phyloP scores from a whole-genome alignment of 1,140 invertebrate genomes.

The Nasonia vitripennis region DNA sequence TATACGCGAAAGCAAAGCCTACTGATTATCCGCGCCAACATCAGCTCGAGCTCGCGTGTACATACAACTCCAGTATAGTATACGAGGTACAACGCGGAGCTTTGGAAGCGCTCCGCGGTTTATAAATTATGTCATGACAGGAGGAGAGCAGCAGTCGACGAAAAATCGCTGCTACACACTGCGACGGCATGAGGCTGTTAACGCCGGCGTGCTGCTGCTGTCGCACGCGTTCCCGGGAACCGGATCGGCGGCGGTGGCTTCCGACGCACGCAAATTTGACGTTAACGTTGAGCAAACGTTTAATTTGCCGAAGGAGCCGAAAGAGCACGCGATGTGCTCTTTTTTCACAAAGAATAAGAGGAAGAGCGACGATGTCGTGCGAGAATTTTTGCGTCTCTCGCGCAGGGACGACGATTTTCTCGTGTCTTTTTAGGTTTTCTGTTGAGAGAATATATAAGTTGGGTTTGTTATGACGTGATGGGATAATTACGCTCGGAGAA shows the following conservation, averaged over 20 bases:
- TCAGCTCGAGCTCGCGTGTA: slow-evolving; percentile 54
- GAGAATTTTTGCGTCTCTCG: no score
- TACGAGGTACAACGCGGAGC: neutral
- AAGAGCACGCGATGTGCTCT: neutral
- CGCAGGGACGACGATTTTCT: neutral
- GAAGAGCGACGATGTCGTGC: neutral
- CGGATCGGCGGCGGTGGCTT: slow-evolving; percentile 50
- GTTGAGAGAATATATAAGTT: neutral
- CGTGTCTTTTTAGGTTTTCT: neutral
- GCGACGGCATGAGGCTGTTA: slow-evolving; percentile 56
- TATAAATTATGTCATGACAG: slow-evolving; percentile 61
- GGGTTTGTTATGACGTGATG: neutral
- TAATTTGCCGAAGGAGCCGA: slow-evolving; percentile 64
- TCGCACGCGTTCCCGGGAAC: slow-evolving; percentile 62
- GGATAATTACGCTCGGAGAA: neutral
- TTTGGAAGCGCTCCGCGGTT: slow-evolving; percentile 33
- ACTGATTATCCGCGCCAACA: slow-evolving; percentile 21
- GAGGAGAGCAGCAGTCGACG: slow-evolving; percentile 53
- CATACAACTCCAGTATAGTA: slow-evolving; percentile 21
- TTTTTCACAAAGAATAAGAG: neutral
- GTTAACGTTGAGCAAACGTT: slow-evolving; percentile 70
- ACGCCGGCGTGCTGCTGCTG: slow-evolving; percentile 48
- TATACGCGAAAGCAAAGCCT: slow-evolving; percentile 7
- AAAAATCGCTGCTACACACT: slow-evolving; percentile 54
- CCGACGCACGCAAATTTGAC: slow-evolving; percentile 70